These are phyloP conservation scores for Drosophila teissieri DNA, from an alignment of 1,140 invertebrate species.

Conservation along the genomic window DNA sequence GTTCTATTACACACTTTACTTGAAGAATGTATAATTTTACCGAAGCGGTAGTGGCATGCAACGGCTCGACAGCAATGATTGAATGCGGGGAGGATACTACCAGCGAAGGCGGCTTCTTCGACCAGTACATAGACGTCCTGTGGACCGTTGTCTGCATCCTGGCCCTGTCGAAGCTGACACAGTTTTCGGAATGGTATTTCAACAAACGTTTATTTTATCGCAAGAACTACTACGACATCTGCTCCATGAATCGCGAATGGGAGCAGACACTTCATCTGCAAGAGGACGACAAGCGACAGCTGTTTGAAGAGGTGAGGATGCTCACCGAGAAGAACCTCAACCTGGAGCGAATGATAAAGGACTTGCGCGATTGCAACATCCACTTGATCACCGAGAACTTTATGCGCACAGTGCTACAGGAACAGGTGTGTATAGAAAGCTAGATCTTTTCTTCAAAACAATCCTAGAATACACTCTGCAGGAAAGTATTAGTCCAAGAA, in stretches of 20 bases:
- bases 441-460: background rate
- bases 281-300: conserved; percentile 39
- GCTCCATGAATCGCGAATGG: conserved; percentile 52
- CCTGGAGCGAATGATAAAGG: conserved; percentile 36
- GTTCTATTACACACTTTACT: background rate
- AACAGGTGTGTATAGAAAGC: conserved; percentile 9
- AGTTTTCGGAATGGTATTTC: conserved; percentile 53
- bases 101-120: background rate
- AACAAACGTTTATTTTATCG: conserved; percentile 30
- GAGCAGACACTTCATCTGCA: conserved; percentile 49
- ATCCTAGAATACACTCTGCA: too few species aligned
- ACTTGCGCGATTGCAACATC: conserved; percentile 58
- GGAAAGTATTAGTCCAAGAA: too few species aligned
- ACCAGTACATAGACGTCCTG: conserved; percentile 47
- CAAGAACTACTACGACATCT: conserved; percentile 20
- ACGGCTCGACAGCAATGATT: background rate
- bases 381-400: conserved; percentile 58
- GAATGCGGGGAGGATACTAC: background rate
- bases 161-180: conserved; percentile 46
- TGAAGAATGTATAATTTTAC: background rate
- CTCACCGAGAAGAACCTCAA: conserved; percentile 48
- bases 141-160: conserved; percentile 53
- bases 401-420: conserved; percentile 45
- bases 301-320: conserved; percentile 14
- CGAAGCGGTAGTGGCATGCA: background rate